phyloP scores from a whole-genome alignment of 2,888 invertebrate genomes.

The Xylophagus ater region DNA sequence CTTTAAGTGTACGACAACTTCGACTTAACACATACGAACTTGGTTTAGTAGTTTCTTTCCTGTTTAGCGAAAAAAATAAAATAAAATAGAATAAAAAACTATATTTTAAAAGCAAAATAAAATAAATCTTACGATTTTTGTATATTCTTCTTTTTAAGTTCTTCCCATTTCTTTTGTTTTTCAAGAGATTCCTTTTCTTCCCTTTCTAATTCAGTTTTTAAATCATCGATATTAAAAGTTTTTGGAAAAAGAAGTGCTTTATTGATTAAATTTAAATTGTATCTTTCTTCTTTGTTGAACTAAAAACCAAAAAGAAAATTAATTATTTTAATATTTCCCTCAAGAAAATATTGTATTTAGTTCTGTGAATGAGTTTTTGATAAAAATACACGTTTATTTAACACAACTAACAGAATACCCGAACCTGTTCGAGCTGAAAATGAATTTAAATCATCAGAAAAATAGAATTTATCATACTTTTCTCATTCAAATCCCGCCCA shows the following conservation, averaged over 20 bases:
- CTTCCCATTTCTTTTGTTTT: slow-evolving; percentile 24
- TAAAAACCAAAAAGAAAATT: slow-evolving; percentile 21
- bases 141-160: slow-evolving; percentile 20
- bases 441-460: too few relatives aligned
- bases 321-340: neutral
- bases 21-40: slow-evolving; percentile 12
- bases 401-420: too few relatives aligned
- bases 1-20: slow-evolving; percentile 9
- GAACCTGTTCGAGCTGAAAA: too few relatives aligned
- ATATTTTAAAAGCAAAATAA: neutral
- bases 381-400: too few relatives aligned
- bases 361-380: too few relatives aligned
- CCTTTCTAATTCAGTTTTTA: slow-evolving; percentile 45
- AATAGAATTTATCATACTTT: too few relatives aligned
- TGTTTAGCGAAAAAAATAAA: slow-evolving; percentile 23
- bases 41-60: slow-evolving; percentile 11
- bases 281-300: slow-evolving; percentile 82
- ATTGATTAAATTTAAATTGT: slow-evolving; percentile 61
- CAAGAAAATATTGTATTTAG: too few relatives aligned
- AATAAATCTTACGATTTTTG: slow-evolving; percentile 1
- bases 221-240: slow-evolving; percentile 53
- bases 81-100: neutral
- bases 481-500: too few relatives aligned
- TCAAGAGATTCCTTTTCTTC: slow-evolving; percentile 35
- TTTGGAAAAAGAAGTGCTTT: slow-evolving; percentile 60